Base-by-base conservation (phyloP, 2,113 vertebrate genomes). In the Mastomys natalensis region DNA sequence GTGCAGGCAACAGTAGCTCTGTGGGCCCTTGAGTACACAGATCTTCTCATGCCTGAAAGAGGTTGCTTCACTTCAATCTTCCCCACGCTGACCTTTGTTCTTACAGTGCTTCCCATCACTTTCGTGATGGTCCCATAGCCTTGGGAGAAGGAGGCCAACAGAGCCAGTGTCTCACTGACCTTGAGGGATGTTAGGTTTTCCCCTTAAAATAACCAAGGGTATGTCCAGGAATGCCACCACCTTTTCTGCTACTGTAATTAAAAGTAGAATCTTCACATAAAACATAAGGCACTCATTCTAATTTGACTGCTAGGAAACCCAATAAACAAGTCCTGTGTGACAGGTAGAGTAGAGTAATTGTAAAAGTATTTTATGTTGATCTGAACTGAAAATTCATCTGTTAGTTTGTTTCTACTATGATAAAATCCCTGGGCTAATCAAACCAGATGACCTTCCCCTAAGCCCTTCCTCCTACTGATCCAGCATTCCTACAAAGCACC, bases 131-230 rank as follows among this genome's bases (percentile, higher is more conserved):
- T 58, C 19, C 31, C 16, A 4, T 37, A 81, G 31, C 34, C 4
- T n/a, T 81, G 9, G 78, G 19, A 34, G 37, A 10, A 58, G 51
- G 9, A 51, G n/a, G 37, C 53, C 34, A 96, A 95, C 37, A 89
- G 85, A 70, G 51, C 37, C 85, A 85, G 29, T 70, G 22, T 51
- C 48, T 94, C 96, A 74, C 1, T 93, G 62, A 29, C 62, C 51
- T 92, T 72, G 31, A 97, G 29, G 62, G 68, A n/a, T 51, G 53
- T 93, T 95, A 53, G 78, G 68, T 26, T 90, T 87, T 1, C 5
- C 66, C 21, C 45, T 76, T 94, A 64, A 96, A 92, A 68, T 87
- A 90, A 34, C 90, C 64, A 92, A 43, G 86, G 72, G 87, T 96
- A 89, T 81, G 80, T 94, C 95, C 55, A 94, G 5, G 45, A 45